Evolutionary conservation across 2,797 vertebrate species (phyloP), one percentile per base, ranked within the genome.

Genomic region (Phrynocephalus vlangalii): DNA sequence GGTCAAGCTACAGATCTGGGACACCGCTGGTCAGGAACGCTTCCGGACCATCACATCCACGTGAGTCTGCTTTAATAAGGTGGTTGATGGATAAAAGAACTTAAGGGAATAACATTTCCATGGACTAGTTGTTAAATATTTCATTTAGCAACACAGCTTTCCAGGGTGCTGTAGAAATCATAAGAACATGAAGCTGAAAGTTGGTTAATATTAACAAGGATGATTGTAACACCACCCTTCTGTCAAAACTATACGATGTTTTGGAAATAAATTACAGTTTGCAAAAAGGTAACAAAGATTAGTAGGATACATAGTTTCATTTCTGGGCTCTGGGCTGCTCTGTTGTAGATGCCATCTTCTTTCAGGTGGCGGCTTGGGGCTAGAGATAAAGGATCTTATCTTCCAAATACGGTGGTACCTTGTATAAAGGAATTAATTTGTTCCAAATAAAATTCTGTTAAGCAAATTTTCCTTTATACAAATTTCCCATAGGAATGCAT

Each of bases 1-100:
- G 93, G 99, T 99, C 96, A 99, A 99, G 93, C 97, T 99, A 85
- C 99, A 99, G 96, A 99, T 99, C 95, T 99, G 99, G 99, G 99
- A 99, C 91, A 99, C 99, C 0, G 99, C 99, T 0, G 99, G 99
- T 38, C 99, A 99, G 72, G 99, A 99, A 90, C 98, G 99, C 86
- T 99, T 99, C 96, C 98, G 99, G 75, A 99, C 99, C 70, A 99
- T 99, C 95, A 99, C 99, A 3, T 99, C 99, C 91, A 99, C 99
- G 99, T 99, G 95, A 98, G 99, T 98, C 30, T 28, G 0, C 0
- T 75, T 4, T 0, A 72, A 44, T 5, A 66, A 22, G 70, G 10
- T 26, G 24, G 13, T 48, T 28, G 28, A 0, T 6, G 26, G 11
- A 30, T 30, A 6, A 26, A 30, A 75, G 8, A 16, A 33, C 20